A percentile compares a stretch with the other conserved stretches of the same genome.
phyloP scores from a whole-genome alignment of 2,888 invertebrate species.

The Diarsia dahlii region DNA sequence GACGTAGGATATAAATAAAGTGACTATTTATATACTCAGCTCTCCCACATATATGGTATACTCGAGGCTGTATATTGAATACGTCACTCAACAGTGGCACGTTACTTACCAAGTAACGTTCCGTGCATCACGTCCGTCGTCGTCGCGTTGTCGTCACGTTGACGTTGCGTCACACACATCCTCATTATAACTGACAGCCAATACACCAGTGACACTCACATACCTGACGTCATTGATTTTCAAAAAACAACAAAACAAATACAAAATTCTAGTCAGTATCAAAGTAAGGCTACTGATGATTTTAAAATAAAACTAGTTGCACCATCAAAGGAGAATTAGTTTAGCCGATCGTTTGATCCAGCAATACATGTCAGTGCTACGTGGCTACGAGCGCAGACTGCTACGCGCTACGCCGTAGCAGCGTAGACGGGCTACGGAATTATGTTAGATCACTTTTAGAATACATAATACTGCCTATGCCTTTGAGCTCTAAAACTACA shows the following conservation, averaged over 20 bases:
- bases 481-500: conserved; percentile 47
- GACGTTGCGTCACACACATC: conserved; percentile 20
- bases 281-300: not conserved
- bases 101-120: conserved; percentile 36
- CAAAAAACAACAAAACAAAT: not conserved
- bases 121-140: conserved; percentile 37
- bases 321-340: conserved; percentile 23
- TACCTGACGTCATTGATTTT: not conserved
- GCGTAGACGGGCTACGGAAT: conserved; percentile 50
- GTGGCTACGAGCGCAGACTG: conserved; percentile 51
- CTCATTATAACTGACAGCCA: conserved; percentile 45
- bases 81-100: conserved; percentile 24
- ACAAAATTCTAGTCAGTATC: not conserved
- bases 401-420: conserved; percentile 55
- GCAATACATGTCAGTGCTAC: conserved; percentile 41
- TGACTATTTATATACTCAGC: not conserved
- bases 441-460: conserved; percentile 52
- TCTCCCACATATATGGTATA: not conserved
- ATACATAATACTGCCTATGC: conserved; percentile 35
- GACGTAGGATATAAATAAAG: not conserved
- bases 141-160: conserved; percentile 11
- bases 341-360: conserved; percentile 42
- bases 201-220: conserved; percentile 3
- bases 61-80: conserved; percentile 22
- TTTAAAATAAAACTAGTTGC: not conserved